Conservation (phyloP, 2,113 vertebrate genomes). For the Nanorana parkeri region DNA sequence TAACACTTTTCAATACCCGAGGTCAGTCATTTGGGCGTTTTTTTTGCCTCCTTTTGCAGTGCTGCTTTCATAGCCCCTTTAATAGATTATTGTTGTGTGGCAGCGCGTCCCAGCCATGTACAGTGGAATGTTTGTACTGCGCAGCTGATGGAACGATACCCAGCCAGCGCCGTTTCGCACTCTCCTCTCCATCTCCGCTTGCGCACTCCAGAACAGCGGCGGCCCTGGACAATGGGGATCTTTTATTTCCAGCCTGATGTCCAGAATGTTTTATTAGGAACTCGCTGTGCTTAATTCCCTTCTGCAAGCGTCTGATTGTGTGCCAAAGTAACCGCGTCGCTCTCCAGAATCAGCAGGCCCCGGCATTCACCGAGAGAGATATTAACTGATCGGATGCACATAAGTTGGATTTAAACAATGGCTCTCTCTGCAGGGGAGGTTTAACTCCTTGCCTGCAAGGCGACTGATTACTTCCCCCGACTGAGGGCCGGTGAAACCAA, state of each 20-base stretch:
- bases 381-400: conserved; percentile 41
- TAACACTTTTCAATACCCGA: too few relatives aligned
- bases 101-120: too few relatives aligned
- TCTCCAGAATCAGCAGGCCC: background rate
- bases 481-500: too few relatives aligned
- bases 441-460: background rate
- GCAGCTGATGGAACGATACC: too few relatives aligned
- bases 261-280: conserved; percentile 22
- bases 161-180: too few relatives aligned
- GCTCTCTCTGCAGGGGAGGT: too few relatives aligned
- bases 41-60: too few relatives aligned
- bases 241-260: background rate
- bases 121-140: too few relatives aligned
- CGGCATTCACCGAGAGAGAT: background rate
- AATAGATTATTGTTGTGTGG: too few relatives aligned
- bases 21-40: too few relatives aligned
- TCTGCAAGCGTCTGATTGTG: conserved; percentile 18
- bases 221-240: background rate
- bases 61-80: too few relatives aligned
- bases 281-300: background rate
- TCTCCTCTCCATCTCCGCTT: background rate
- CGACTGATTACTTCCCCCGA: background rate
- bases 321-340: conserved; percentile 31
- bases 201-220: background rate
- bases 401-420: conserved; percentile 7